phyloP scores from a whole-genome alignment of 2,888 invertebrate species.

The Augochlorella aurata region DNA sequence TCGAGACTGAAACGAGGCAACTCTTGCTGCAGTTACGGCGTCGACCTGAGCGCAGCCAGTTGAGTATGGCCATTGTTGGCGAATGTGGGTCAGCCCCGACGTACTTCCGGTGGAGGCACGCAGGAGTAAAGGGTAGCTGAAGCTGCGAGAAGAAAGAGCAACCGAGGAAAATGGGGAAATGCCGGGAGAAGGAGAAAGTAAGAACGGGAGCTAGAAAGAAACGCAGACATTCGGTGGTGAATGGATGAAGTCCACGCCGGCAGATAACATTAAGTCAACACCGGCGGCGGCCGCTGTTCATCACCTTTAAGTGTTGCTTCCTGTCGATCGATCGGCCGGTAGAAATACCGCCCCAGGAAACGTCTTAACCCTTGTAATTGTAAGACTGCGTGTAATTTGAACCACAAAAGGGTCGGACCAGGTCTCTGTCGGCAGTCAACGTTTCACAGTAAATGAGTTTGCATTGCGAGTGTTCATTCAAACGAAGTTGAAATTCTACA shows the following conservation, averaged over 20 bases:
- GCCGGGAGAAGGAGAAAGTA: slow-evolving; percentile 11
- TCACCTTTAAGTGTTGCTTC: slow-evolving; percentile 62
- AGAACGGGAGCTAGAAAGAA: slow-evolving; percentile 11
- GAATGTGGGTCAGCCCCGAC: slow-evolving; percentile 73
- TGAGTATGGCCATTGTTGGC: slow-evolving; percentile 73
- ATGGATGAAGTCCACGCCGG: slow-evolving; percentile 18
- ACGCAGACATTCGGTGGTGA: slow-evolving; percentile 22
- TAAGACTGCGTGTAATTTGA: slow-evolving; percentile 57
- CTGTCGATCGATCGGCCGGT: slow-evolving; percentile 36
- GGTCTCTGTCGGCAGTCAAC: slow-evolving; percentile 14
- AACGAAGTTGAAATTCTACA: slow-evolving; percentile 9
- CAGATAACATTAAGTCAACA: slow-evolving; percentile 65
- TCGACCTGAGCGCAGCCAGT: slow-evolving; percentile 64
- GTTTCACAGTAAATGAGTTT: slow-evolving; percentile 29
- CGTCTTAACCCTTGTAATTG: slow-evolving; percentile 66
- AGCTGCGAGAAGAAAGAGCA: slow-evolving; percentile 41
- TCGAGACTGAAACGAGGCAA: slow-evolving; percentile 57
- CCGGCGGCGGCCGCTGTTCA: slow-evolving; percentile 43
- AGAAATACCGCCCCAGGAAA: slow-evolving; percentile 53
- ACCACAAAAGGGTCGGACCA: slow-evolving; percentile 34
- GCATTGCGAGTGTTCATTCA: slow-evolving; percentile 39
- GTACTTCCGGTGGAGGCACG: slow-evolving; percentile 70
- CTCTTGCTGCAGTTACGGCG: slow-evolving; percentile 50
- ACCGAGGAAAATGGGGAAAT: slow-evolving; percentile 20
- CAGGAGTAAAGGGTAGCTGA: slow-evolving; percentile 44